Base-by-base conservation (phyloP, 2,888 invertebrate species). In the Caenorhabditis imperialis region DNA sequence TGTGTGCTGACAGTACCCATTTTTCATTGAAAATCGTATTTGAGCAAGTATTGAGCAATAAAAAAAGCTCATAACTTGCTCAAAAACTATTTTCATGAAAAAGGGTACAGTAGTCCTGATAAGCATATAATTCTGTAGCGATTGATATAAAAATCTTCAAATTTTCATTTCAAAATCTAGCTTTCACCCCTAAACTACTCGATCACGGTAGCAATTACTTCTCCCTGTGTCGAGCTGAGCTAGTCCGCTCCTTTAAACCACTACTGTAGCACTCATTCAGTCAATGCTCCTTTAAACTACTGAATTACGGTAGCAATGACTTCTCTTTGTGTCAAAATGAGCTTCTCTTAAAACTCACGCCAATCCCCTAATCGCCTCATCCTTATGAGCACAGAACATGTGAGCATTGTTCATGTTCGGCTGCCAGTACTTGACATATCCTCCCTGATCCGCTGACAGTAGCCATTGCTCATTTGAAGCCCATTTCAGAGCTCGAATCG, bases 381-480 rank as follows among this genome's bases (percentile, higher is more conserved):
- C 85, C 92, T 99, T 98, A 90, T 99, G 99, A 65, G 98, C 99
- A 91, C 98, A 98, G 91, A 96, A 99, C 96, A 99, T 98, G 92
- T 99, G 98, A 69, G 99, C 99, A 91, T 99, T 99, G 91, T 99
- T 99, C 99, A 99, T 99, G 90, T 99, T 99, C 85, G 96, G 95
- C 91, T 99, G 99, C 99, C 99, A 99, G 91, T 99, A 99, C 89
- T 99, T 99, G 80, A 99, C 95, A 50, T 75, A 82, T 40, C 82
- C 82, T 35, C 77, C 78, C 22, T 98, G 97, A 90, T 99, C 99
- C 22, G 95, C 99, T 0, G 98, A 98, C 74, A 99, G 94, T 96
- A 99, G 96, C 99, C 99, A 99, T 85, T 94, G 94, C 90, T 98
- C 98, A 88, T 96, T 97, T 90, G 97, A 96, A 58, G 96, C 96